Base-by-base conservation (phyloP, 2,888 invertebrate genomes). In the Rhagonycha lutea region DNA sequence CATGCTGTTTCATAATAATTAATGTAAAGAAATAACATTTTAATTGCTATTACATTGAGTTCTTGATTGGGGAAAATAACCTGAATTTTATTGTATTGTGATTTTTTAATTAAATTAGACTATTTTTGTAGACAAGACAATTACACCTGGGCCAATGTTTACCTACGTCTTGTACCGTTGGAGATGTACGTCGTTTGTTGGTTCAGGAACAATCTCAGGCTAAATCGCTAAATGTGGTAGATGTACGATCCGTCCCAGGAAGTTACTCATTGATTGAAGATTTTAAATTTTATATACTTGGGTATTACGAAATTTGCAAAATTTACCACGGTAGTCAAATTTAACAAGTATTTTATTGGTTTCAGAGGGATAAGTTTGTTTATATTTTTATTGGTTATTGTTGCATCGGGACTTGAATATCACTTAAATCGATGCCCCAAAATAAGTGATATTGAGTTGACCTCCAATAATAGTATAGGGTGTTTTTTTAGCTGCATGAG, bases 71-170 rank as follows among this genome's bases (percentile, higher is more conserved):
- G 32, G 5, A 7, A 1, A 47, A 47, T 12, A 47, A 47, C n/a
- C 47, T 47, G n/a, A 47, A n/a, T n/a, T n/a, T 4, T 0, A 47
- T 7, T 47, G n/a, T 47, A 5, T 12, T 32, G 3, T 0, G 4
- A 3, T n/a, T n/a, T 47, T 4, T 47, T 32, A n/a, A 47, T n/a
- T n/a, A n/a, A 47, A 47, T 2, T n/a, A 47, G n/a, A 47, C n/a
- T 47, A 78, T 75, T 82, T 81, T 86, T 85, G 74, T 88, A 94
- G 94, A 90, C 92, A 78, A 90, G 93, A 79, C 89, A 91, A 83
- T 87, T 95, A 81, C 91, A 93, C 85, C 88, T 95, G 72, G 95
- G 95, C 9, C 91, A 94, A 84, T 95, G 95, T 84, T 87, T 95
- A 80, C 95, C 95, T 7, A 89, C 89, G 74, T 91, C 93, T 0